Evolutionary conservation across 2,797 vertebrate genomes (phyloP).

Genomic region (Ambastaia sidthimunki): DNA sequence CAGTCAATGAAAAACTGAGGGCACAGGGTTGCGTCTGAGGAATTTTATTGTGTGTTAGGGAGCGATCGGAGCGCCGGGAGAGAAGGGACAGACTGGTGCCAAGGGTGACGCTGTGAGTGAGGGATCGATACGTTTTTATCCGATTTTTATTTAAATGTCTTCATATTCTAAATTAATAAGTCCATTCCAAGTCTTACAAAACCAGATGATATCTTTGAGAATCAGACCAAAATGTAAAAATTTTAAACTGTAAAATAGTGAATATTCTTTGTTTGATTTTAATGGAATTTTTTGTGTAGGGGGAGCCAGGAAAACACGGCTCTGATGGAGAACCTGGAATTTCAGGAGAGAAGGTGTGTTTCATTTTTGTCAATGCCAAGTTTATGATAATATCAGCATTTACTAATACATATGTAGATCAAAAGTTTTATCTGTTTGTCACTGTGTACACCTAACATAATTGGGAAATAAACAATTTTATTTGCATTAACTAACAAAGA

Average conservation of each 20-base stretch:
- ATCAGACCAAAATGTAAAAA: no score
- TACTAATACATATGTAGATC: no score
- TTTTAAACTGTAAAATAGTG: no score
- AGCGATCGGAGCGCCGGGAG: constrained; percentile 71
- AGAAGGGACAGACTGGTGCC: constrained; percentile 68
- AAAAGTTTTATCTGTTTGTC: no score
- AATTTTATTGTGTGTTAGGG: constrained; percentile 62
- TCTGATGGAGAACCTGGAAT: constrained; percentile 72
- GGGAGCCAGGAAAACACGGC: constrained; percentile 73
- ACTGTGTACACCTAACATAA: no score
- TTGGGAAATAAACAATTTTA: no score
- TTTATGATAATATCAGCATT: no score
- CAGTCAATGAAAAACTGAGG: background rate
- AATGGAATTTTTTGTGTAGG: constrained; percentile 63
- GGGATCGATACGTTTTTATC: no score
- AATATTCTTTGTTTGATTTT: background rate
- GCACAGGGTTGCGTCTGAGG: background rate
- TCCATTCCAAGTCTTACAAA: no score
- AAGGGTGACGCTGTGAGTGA: constrained; percentile 78
- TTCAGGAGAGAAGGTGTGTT: constrained; percentile 74
- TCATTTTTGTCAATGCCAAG: no score
- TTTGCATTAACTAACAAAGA: no score
- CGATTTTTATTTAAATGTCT: background rate
- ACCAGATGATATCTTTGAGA: no score
- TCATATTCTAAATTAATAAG: background rate